Percentiles rank a stretch among this genome's conserved stretches.
phyloP scores from a whole-genome alignment of 2,113 vertebrate species.

The Aleadryas rufinucha region DNA sequence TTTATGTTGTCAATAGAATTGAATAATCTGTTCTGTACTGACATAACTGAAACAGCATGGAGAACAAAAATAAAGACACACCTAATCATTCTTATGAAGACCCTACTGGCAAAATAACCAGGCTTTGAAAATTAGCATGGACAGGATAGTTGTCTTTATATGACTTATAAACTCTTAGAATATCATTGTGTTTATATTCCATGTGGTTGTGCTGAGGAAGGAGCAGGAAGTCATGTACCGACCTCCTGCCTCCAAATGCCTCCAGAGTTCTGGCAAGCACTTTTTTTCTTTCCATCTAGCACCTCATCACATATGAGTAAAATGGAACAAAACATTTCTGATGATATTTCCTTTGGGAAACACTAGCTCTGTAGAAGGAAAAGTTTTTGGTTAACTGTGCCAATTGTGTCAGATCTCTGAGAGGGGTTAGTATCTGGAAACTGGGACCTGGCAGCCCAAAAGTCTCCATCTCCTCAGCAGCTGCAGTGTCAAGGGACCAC shows the following conservation, averaged over 20 bases:
- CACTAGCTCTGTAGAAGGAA: background rate
- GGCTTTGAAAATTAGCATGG: background rate
- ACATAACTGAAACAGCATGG: background rate
- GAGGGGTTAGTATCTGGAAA: background rate
- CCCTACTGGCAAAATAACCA: background rate
- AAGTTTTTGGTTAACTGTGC: background rate
- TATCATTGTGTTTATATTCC: background rate
- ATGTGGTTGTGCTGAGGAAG: background rate
- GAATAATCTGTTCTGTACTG: background rate
- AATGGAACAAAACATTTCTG: background rate
- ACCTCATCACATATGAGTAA: background rate
- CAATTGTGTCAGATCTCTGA: background rate
- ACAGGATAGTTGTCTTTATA: background rate
- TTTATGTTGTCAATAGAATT: background rate
- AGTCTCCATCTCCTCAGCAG: background rate
- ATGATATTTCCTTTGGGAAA: background rate
- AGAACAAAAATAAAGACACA: background rate
- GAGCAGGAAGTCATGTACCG: background rate
- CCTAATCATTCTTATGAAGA: background rate
- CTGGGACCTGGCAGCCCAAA: fast-evolving
- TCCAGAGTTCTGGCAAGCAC: background rate
- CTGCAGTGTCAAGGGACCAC: background rate
- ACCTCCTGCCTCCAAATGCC: background rate
- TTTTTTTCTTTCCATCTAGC: background rate
- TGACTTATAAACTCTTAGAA: background rate